Conservation (phyloP, 2,797 vertebrate genomes). For the Pogoniulus pusillus region DNA sequence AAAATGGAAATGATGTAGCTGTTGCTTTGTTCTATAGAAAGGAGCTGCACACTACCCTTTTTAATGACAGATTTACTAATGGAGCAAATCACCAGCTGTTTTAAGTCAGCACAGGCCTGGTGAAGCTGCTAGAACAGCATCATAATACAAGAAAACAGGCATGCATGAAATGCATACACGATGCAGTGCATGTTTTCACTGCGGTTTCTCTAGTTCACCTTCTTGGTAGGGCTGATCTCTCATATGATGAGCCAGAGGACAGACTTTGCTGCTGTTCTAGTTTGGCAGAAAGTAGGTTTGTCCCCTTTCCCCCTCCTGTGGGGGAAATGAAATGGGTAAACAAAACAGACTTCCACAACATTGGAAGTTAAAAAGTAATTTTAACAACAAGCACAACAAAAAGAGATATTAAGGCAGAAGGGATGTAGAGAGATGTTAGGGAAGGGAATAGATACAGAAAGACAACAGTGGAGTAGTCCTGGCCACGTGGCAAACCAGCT, state of each 20-base stretch:
- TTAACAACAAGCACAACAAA: no score
- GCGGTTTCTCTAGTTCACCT: neutral
- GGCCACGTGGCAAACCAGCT: no score
- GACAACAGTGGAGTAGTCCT: no score
- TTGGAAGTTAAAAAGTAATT: no score
- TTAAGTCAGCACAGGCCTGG: neutral
- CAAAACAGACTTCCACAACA: no score
- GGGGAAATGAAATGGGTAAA: no score
- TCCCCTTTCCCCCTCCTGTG: no score
- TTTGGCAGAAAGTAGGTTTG: no score
- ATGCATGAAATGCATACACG: neutral
- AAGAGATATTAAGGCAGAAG: no score
- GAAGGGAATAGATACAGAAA: no score
- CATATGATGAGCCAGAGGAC: neutral
- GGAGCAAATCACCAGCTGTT: slow-evolving; percentile 8
- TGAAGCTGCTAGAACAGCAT: neutral
- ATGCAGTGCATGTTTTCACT: neutral
- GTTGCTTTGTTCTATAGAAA: slow-evolving; percentile 12
- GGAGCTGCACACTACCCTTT: neutral
- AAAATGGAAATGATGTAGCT: neutral
- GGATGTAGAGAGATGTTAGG: no score
- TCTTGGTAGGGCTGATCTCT: neutral
- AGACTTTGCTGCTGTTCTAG: neutral
- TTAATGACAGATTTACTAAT: slow-evolving; percentile 27
- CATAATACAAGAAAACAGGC: neutral